phyloP scores from a whole-genome alignment of 1,140 invertebrate species.

The Pseudachorutes palmiensis region DNA sequence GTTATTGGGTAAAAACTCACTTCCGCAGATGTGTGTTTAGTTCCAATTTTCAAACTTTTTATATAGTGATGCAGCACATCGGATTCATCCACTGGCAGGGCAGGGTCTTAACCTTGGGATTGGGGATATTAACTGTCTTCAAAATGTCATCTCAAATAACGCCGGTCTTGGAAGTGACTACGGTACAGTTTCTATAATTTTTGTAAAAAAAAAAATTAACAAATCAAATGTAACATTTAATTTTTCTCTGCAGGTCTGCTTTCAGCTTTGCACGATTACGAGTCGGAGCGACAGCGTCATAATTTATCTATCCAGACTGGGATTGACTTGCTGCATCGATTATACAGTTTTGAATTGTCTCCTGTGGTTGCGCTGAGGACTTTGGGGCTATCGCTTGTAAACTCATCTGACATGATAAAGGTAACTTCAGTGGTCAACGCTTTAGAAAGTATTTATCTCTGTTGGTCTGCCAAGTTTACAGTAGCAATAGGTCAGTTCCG shows the following conservation, averaged over 20 bases:
- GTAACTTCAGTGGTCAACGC: too few species aligned
- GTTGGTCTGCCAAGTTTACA: too few species aligned
- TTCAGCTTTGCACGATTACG: conserved; percentile 71
- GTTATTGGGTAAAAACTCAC: conserved; percentile 63
- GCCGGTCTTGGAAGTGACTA: conserved; percentile 50
- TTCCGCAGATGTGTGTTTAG: too few species aligned
- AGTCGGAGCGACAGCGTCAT: conserved; percentile 69
- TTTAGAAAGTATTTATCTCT: too few species aligned
- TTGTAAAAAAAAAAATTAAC: conserved; percentile 45
- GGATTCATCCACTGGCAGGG: conserved; percentile 91
- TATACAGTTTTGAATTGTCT: conserved; percentile 68
- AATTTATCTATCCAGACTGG: conserved; percentile 80
- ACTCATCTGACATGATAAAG: conserved; percentile 71
- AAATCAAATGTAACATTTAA: not conserved
- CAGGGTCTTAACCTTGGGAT: conserved; percentile 97
- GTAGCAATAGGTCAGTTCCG: too few species aligned
- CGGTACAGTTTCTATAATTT: conserved; percentile 46
- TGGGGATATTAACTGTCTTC: conserved; percentile 73
- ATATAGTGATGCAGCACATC: conserved; percentile 84
- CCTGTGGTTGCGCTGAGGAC: conserved; percentile 74
- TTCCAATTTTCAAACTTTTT: conserved; percentile 13
- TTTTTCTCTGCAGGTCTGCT: conserved; percentile 47
- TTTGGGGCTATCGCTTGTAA: conserved; percentile 73
- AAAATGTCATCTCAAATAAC: conserved; percentile 58
- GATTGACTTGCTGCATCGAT: conserved; percentile 75